Percentiles rank a stretch among this genome's conserved stretches.
phyloP scores from a whole-genome alignment of 2,113 vertebrate species.

The Sturnus vulgaris region DNA sequence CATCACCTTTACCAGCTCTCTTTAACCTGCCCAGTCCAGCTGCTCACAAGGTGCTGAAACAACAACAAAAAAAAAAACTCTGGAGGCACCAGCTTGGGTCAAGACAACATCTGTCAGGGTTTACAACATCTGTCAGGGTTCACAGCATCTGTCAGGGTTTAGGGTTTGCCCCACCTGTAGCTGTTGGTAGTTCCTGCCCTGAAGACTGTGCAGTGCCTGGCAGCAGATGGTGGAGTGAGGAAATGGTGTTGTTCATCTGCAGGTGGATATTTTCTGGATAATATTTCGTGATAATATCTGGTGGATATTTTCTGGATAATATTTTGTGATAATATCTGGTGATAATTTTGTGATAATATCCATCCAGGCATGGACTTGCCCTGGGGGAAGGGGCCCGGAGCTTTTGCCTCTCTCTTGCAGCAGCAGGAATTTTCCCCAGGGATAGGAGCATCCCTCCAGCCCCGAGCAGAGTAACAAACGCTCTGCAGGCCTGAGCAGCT shows the following conservation, averaged over 20 bases:
- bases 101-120: no score
- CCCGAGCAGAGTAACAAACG: background rate
- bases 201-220: background rate
- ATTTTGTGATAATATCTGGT: no score
- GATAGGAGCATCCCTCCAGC: background rate
- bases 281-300: no score
- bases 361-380: background rate
- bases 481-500: accelerated
- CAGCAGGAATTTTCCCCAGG: background rate
- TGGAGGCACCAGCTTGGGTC: background rate
- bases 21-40: background rate
- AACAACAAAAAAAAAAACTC: background rate
- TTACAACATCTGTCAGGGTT: accelerated
- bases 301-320: no score
- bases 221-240: background rate
- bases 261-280: background rate
- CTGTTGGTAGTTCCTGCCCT: background rate
- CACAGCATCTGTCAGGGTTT: no score
- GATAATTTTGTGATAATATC: no score
- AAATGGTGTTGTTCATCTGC: accelerated
- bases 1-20: background rate
- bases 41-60: background rate
- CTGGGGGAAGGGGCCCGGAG: background rate
- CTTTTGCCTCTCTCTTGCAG: background rate
- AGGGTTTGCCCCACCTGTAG: background rate